phyloP scores from a whole-genome alignment of 2,797 vertebrate species.

The Leucoraja ocellata region DNA sequence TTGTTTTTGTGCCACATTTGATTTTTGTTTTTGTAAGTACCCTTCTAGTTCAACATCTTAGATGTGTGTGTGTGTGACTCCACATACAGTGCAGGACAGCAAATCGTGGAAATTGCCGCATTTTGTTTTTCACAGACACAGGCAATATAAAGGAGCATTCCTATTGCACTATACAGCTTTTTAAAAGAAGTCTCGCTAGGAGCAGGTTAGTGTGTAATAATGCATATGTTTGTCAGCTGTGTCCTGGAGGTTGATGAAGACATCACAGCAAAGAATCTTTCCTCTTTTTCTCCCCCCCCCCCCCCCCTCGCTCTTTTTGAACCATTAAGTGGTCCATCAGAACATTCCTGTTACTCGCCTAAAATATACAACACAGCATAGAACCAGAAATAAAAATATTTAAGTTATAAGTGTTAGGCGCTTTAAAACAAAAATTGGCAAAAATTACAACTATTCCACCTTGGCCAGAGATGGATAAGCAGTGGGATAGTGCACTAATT shows the following conservation, averaged over 20 bases:
- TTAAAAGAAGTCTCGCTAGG: background rate
- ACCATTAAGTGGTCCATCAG: background rate
- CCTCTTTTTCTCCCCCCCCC: background rate
- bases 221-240: background rate
- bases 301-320: background rate
- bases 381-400: background rate
- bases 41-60: background rate
- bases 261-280: background rate
- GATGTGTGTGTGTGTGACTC: background rate
- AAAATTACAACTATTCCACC: background rate
- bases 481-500: background rate
- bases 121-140: background rate
- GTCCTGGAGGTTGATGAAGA: background rate
- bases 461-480: background rate
- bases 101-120: background rate
- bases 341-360: background rate
- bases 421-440: background rate
- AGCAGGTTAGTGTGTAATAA: background rate
- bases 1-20: background rate
- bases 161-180: background rate
- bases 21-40: background rate
- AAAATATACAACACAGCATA: background rate
- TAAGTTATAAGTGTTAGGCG: background rate
- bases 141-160: background rate
- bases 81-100: background rate